Evolutionary conservation across 2,113 vertebrate species (phyloP).

Genomic region (Marmota monax): DNA sequence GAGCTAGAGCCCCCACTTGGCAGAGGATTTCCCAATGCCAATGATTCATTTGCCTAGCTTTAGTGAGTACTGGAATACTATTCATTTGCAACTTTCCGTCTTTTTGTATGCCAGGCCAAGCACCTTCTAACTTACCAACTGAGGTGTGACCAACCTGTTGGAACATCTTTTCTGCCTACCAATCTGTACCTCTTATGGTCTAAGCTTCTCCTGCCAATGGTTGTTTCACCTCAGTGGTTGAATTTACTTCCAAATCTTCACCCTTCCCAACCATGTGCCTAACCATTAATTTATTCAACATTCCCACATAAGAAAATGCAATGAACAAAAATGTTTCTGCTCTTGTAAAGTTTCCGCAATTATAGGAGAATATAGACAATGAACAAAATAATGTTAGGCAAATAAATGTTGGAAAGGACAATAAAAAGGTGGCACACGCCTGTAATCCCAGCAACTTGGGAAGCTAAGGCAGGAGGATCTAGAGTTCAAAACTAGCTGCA

Average conservation of each 20-base stretch:
- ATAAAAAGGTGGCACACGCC: not conserved
- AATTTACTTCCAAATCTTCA: not conserved
- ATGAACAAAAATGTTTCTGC: not conserved
- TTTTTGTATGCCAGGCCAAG: not conserved
- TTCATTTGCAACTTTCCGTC: not conserved
- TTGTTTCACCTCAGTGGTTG: not conserved
- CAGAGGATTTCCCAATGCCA: not conserved
- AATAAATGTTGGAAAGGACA: not conserved
- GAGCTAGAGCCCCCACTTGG: not conserved
- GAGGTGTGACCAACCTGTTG: no score
- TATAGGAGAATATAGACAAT: not conserved
- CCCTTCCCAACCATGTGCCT: not conserved
- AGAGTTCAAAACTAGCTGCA: no score
- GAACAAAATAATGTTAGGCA: not conserved
- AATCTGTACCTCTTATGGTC: not conserved
- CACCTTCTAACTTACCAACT: not conserved
- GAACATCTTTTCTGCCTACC: not conserved
- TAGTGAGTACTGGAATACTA: not conserved
- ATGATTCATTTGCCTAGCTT: not conserved
- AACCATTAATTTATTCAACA: not conserved
- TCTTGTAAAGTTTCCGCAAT: not conserved
- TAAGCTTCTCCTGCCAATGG: not conserved
- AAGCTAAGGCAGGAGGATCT: no score
- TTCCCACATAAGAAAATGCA: not conserved
- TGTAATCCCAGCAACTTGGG: no score